Conservation (phyloP, 2,113 vertebrate species). For the Nerophis ophidion region DNA sequence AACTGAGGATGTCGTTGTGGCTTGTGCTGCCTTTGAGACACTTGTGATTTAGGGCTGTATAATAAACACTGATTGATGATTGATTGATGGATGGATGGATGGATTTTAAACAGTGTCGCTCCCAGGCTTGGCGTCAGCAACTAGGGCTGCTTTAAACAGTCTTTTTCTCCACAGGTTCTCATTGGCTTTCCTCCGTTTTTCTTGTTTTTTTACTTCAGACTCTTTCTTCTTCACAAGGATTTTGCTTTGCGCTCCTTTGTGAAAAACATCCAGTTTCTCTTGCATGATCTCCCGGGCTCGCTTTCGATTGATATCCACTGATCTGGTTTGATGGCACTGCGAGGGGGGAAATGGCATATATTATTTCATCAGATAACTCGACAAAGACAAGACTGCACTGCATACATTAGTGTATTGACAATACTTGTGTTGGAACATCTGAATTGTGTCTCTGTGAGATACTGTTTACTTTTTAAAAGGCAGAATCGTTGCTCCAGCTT, state of each 20-base stretch:
- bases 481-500: too few species aligned
- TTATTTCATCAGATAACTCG: too few species aligned
- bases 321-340: constrained; percentile 95
- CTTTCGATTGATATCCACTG: constrained; percentile 83
- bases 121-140: constrained; percentile 34
- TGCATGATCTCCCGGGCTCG: constrained; percentile 84
- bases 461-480: too few species aligned
- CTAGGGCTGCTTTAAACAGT: constrained; percentile 72
- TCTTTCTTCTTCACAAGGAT: constrained; percentile 73
- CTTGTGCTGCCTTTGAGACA: too few species aligned
- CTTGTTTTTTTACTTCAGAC: constrained; percentile 76
- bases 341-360: not conserved
- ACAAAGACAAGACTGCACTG: too few species aligned
- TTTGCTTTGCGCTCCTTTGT: constrained; percentile 82
- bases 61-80: too few species aligned
- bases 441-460: too few species aligned
- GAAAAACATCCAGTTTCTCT: constrained; percentile 82
- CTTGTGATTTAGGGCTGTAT: too few species aligned
- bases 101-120: constrained; percentile 37
- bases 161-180: constrained; percentile 84
- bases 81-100: too few species aligned
- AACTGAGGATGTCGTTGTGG: too few species aligned
- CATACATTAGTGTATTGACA: too few species aligned
- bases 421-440: too few species aligned
- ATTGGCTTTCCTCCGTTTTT: constrained; percentile 78